Conservation (phyloP, 2,113 vertebrate genomes). For the Corythornis vintsioides region DNA sequence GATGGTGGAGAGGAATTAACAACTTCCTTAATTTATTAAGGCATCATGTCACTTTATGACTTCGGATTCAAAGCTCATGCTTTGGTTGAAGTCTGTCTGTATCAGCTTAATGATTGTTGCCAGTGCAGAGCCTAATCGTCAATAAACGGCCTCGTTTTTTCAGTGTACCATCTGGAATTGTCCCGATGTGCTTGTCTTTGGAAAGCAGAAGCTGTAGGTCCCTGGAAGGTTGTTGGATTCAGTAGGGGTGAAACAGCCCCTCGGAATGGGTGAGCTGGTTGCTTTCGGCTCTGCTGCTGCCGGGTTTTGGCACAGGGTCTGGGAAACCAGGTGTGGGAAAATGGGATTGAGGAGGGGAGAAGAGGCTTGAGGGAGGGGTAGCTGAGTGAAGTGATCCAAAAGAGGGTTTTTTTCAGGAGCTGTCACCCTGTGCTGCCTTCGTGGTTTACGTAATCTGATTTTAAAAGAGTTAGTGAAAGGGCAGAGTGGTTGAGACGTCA, state of each 20-base stretch:
- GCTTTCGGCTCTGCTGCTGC: neutral
- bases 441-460: neutral
- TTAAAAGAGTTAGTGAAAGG: neutral
- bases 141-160: conserved; percentile 70
- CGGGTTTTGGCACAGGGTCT: neutral
- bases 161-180: conserved; percentile 23
- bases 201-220: neutral
- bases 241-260: neutral
- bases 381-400: neutral
- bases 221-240: neutral
- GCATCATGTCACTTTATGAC: conserved; percentile 70
- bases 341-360: neutral
- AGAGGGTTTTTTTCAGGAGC: neutral
- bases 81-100: conserved; percentile 22
- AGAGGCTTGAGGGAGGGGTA: neutral
- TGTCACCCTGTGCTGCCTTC: neutral
- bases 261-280: neutral
- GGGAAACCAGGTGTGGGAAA: neutral
- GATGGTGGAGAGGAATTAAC: neutral
- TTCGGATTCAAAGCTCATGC: neutral
- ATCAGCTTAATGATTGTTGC: conserved; percentile 6
- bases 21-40: conserved; percentile 78
- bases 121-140: conserved; percentile 11
- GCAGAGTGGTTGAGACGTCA: neutral
- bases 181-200: neutral